Evolutionary conservation across 2,888 invertebrate species (phyloP).

Genomic region (Papilio protenor): DNA sequence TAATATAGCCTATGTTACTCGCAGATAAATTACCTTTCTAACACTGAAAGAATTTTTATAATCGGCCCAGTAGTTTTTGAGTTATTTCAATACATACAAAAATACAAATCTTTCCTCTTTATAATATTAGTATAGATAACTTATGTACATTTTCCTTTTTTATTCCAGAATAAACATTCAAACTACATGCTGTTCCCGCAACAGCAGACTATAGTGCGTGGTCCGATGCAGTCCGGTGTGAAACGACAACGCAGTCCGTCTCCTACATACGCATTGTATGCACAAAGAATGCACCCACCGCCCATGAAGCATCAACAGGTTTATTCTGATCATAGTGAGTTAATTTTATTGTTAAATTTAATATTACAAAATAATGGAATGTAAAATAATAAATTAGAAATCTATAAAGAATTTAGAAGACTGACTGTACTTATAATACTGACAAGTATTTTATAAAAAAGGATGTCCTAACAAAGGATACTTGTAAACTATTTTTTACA

Average conservation of each 20-base stretch:
- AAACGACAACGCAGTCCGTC: slow-evolving; percentile 85
- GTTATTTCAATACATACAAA: too few relatives aligned
- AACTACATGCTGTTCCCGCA: slow-evolving; percentile 67
- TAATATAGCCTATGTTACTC: too few relatives aligned
- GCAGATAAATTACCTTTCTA: too few relatives aligned
- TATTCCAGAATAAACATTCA: slow-evolving; percentile 60
- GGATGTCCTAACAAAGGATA: too few relatives aligned
- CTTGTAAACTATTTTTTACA: too few relatives aligned
- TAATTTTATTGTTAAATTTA: slow-evolving; percentile 35
- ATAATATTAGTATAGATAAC: too few relatives aligned
- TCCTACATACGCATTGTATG: slow-evolving; percentile 79
- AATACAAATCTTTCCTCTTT: too few relatives aligned
- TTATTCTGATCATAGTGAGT: slow-evolving; percentile 86
- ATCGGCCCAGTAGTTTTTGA: too few relatives aligned
- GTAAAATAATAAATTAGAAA: background rate
- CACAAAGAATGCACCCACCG: slow-evolving; percentile 74
- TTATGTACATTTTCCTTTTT: slow-evolving; percentile 41
- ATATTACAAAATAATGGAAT: background rate
- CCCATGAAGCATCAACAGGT: slow-evolving; percentile 79
- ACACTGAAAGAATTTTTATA: too few relatives aligned
- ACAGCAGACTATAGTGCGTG: slow-evolving; percentile 74
- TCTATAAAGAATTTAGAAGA: too few relatives aligned
- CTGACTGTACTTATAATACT: too few relatives aligned
- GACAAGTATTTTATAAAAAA: too few relatives aligned
- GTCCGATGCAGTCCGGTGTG: slow-evolving; percentile 73